Percentiles rank a stretch among this genome's conserved stretches.
Evolutionary conservation across 2,113 vertebrate genomes (phyloP).

Genomic region (Spermophilus dauricus): DNA sequence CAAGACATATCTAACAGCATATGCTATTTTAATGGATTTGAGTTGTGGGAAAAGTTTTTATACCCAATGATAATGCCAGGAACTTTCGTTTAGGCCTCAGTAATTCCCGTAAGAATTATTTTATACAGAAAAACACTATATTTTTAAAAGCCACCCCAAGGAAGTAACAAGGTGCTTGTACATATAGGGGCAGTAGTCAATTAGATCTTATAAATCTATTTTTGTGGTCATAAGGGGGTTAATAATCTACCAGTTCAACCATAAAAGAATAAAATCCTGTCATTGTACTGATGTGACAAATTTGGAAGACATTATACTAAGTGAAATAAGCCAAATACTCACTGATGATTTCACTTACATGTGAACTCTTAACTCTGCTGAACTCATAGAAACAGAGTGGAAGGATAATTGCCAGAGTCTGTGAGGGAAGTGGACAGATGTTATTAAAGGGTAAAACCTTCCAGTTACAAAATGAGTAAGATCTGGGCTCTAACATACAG

Average conservation of each 20-base stretch:
- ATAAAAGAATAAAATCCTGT: neutral
- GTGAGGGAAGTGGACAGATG: neutral
- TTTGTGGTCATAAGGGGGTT: neutral
- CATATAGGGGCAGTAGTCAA: neutral
- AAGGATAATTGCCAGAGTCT: neutral
- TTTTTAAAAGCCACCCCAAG: neutral
- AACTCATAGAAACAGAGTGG: neutral
- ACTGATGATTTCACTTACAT: neutral
- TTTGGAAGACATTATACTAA: neutral
- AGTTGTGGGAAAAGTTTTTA: neutral
- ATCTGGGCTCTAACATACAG: neutral
- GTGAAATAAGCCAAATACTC: neutral
- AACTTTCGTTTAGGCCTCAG: neutral
- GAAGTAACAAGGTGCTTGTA: neutral
- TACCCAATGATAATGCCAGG: neutral
- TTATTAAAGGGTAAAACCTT: neutral
- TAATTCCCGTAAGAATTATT: neutral
- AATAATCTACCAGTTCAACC: neutral
- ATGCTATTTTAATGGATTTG: slow-evolving; percentile 6
- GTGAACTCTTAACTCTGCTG: neutral
- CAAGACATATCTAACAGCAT: neutral
- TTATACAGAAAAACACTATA: neutral
- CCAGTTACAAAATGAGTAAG: neutral
- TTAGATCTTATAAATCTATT: neutral
- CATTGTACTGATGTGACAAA: neutral